Conservation (phyloP, 2,797 vertebrate genomes). For the Syndactyla subalaris region DNA sequence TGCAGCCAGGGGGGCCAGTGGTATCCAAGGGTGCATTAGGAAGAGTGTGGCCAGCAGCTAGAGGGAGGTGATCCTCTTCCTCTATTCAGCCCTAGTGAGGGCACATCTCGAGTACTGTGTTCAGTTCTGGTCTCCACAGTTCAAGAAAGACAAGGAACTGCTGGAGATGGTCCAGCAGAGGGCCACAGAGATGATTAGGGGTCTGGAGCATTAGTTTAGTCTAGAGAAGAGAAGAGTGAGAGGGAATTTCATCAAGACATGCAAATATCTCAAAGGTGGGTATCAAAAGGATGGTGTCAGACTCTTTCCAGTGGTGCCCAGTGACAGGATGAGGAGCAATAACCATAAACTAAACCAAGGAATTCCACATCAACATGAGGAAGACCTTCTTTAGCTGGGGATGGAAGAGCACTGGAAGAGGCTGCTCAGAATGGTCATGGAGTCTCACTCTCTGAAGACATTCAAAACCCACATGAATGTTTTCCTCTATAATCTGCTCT, state of each 20-base stretch:
- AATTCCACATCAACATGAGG: background rate
- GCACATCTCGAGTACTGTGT: background rate
- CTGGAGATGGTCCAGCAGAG: background rate
- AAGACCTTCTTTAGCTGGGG: background rate
- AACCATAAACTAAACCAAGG: background rate
- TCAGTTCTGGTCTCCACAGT: background rate
- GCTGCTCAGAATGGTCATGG: background rate
- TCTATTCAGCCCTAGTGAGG: background rate
- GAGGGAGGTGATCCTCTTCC: background rate
- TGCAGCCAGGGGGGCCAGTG: background rate
- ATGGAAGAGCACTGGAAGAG: background rate
- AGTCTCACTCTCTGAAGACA: too few species aligned
- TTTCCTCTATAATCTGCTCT: background rate
- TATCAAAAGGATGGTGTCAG: accelerated
- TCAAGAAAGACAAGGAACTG: background rate
- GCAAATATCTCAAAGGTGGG: background rate
- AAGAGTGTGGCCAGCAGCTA: background rate
- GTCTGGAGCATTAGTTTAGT: background rate
- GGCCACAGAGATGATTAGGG: background rate
- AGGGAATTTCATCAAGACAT: accelerated
- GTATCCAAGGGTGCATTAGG: too few species aligned
- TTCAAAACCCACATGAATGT: accelerated
- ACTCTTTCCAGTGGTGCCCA: background rate
- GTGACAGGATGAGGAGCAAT: background rate
- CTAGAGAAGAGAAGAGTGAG: background rate